Evolutionary conservation across 2,888 invertebrate genomes (phyloP), one percentile per base, ranked within the genome.

Genomic region (Horisme vitalbata): DNA sequence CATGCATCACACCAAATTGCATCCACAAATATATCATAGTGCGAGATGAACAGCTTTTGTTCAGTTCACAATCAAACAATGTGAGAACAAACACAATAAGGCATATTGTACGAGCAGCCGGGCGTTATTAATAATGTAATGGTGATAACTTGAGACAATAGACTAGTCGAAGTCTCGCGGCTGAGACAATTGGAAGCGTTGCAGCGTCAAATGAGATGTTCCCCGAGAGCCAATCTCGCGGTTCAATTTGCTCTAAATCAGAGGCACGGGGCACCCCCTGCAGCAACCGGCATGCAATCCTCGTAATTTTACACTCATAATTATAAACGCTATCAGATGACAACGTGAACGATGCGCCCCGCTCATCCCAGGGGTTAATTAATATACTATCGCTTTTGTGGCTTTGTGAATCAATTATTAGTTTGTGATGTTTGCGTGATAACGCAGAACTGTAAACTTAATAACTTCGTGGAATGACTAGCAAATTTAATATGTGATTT

Each of bases 201-300:
- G 83, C 83, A 79, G 73, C 83, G 77, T 80, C 85, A 84, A 86
- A 85, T 83, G 76, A 84, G 84, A 84, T 79, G 80, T 80, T 78
- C 73, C 67, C 68, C 69, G 68, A 63, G 75, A 81, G 78, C 81
- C 85, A 84, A 85, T 85, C 79, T 76, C 72, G 68, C 71, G 55
- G 79, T 84, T 83, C 85, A 85, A 86, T 86, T 87, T 85, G 83
- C 83, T 83, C 73, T 84, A 80, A 83, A 84, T 86, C 82, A 83
- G 71, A 66, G 68, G 60, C 74, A 75, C 70, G 69, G 63, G n/a
- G 65, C 68, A 57, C 57, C 55, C 61, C 69, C 61, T 52, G 53
- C 48, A 64, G 57, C 55, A 61, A 52, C 55, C 55, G 45, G 58
- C 44, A 55, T 64, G 68, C 68, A 74, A 75, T 74, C 73, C 61